Evolutionary conservation across 64 coral and sea anemone species (phyloP).

Genomic region (Actinia tenebrosa): DNA sequence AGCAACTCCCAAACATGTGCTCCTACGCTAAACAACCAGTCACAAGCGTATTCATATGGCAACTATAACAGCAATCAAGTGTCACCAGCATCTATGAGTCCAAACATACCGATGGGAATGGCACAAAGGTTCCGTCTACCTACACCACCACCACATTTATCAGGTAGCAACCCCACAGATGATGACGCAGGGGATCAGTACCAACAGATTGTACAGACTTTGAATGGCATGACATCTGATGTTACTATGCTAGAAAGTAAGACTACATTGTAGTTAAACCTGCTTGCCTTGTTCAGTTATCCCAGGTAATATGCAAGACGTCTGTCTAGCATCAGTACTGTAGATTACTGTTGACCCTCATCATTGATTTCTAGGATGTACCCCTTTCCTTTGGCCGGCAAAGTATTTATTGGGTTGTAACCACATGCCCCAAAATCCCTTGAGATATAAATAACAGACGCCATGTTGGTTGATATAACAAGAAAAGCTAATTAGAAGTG

Average conservation of each 20-base stretch:
- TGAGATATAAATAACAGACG: no score
- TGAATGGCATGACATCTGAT: conserved; percentile 21
- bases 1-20: conserved; percentile 15
- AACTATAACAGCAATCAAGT: conserved; percentile 10
- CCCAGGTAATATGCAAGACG: neutral
- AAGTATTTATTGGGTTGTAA: no score
- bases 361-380: no score
- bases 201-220: conserved; percentile 31
- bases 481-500: no score
- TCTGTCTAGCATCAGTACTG: neutral
- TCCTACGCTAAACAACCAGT: conserved; percentile 7
- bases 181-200: conserved; percentile 11
- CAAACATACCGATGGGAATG: conserved; percentile 10
- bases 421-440: no score
- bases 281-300: neutral
- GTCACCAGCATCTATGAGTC: conserved; percentile 3
- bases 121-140: neutral
- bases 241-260: conserved; percentile 33
- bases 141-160: neutral
- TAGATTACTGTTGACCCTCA: neutral
- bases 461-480: no score
- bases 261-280: conserved; percentile 8
- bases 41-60: conserved; percentile 16
- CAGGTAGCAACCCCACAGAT: neutral
- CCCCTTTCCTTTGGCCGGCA: no score